Evolutionary conservation across 2,888 invertebrate genomes (phyloP), one percentile per base, ranked within the genome.

Genomic region (Dione juno): DNA sequence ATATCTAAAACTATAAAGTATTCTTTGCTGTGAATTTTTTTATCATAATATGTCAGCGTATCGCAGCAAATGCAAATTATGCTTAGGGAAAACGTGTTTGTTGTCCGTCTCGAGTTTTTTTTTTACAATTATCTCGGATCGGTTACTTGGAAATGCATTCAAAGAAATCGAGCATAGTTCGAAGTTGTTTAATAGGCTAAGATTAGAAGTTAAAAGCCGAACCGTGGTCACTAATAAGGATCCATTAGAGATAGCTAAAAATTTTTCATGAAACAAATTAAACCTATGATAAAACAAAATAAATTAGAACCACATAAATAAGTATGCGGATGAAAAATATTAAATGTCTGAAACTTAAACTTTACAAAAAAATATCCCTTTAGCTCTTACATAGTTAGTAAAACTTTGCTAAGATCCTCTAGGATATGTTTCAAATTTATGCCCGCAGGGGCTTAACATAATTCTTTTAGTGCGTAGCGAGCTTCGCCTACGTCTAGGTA

Each of bases 91-190:
- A 91, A 92, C 90, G 89, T 92, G 91, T 92, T 88, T 88, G 88
- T 88, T 89, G 90, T 88, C 88, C 84, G 86, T 86, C 87, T 84
- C 82, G 86, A 82, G 86, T 91, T 91, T 92, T 91, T 92, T 92
- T 93, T 92, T 90, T 90, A 91, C 88, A 92, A 90, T 92, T 92
- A 92, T 90, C 90, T 91, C 89, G 89, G 84, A 81, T 84, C 82
- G 87, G 88, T 88, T 93, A 90, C 92, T 90, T 92, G 92, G 93
- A 93, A 93, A 90, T 88, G 91, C 90, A 92, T 92, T 92, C 90
- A 88, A 84, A 88, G 88, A 85, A 87, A 88, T 88, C 89, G 82
- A 84, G 86, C 88, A 88, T 87, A 88, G 89, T 82, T 86, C 87
- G 87, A 87, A 85, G 87, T 88, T 86, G 84, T 90, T 92, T 92